Evolutionary conservation across 2,888 invertebrate species (phyloP).

Genomic region (Acronicta leporina): DNA sequence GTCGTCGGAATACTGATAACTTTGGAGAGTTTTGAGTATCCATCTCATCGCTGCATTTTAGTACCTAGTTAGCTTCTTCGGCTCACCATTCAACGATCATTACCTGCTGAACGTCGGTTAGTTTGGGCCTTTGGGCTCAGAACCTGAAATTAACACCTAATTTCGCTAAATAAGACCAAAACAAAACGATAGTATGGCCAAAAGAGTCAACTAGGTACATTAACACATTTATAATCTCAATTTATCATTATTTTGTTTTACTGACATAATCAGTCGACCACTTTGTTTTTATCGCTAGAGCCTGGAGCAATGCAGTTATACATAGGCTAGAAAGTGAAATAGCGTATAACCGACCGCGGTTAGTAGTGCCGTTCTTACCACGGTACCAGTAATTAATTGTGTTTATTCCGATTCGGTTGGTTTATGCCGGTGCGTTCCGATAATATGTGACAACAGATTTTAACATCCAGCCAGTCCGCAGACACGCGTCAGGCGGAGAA

Average conservation of each 20-base stretch:
- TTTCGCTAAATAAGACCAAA: too few relatives aligned
- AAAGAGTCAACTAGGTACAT: neutral
- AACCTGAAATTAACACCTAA: too few relatives aligned
- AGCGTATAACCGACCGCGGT: slow-evolving; percentile 66
- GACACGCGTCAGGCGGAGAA: slow-evolving; percentile 67
- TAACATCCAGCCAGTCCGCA: slow-evolving; percentile 74
- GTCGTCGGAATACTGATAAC: too few relatives aligned
- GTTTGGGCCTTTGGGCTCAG: too few relatives aligned
- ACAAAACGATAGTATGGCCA: neutral
- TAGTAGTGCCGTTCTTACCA: slow-evolving; percentile 60
- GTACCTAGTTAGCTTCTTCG: too few relatives aligned
- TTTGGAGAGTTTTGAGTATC: too few relatives aligned
- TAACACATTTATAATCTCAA: slow-evolving; percentile 23
- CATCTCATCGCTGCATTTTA: too few relatives aligned
- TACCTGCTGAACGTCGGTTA: too few relatives aligned
- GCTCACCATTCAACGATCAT: too few relatives aligned
- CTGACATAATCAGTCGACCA: slow-evolving; percentile 56
- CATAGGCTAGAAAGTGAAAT: slow-evolving; percentile 79
- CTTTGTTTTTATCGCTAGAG: slow-evolving; percentile 55
- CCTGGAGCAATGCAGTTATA: slow-evolving; percentile 38
- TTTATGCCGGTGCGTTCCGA: slow-evolving; percentile 80
- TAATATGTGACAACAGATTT: slow-evolving; percentile 71
- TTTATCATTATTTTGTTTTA: slow-evolving; percentile 54
- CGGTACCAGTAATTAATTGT: slow-evolving; percentile 65
- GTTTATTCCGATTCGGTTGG: slow-evolving; percentile 78